Conservation (phyloP, 30 jellyfish, hydroid and myxozoan species). For the Cassiopea andromeda region DNA sequence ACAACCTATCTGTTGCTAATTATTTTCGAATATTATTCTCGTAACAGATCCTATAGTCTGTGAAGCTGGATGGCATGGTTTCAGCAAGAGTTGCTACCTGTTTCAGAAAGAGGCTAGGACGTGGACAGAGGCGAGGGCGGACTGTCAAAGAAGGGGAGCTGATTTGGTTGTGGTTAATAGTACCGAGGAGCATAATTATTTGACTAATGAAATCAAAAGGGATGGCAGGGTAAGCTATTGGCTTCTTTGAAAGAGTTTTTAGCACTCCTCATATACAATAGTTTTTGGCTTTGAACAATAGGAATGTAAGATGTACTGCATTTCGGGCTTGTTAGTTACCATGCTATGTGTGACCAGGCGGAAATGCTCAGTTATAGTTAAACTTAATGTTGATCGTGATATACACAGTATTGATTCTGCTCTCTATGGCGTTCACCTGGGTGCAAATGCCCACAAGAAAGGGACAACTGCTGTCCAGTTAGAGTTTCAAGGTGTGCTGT, state of each 20-base stretch:
- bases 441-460: too few relatives aligned
- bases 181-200: conserved; percentile 66
- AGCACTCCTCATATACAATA: too few relatives aligned
- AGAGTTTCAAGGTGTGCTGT: too few relatives aligned
- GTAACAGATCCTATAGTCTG: conserved; percentile 77
- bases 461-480: not conserved
- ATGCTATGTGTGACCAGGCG: too few relatives aligned
- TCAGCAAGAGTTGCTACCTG: conserved; percentile 79
- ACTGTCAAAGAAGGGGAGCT: conserved; percentile 88
- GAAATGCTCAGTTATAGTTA: too few relatives aligned
- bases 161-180: conserved; percentile 71
- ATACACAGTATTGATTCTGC: too few relatives aligned
- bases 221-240: conserved; percentile 31
- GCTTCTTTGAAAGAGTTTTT: not conserved
- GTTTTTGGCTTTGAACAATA: too few relatives aligned
- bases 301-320: too few relatives aligned
- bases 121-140: conserved; percentile 88
- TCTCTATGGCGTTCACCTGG: too few relatives aligned
- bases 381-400: too few relatives aligned
- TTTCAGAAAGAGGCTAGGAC: conserved; percentile 61
- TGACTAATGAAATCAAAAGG: conserved; percentile 41
- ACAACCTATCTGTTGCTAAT: too few relatives aligned
- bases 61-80: conserved; percentile 98
- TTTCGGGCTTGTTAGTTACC: too few relatives aligned
- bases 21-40: not conserved